Evolutionary conservation across 1,140 invertebrate genomes (phyloP), one percentile per base, ranked within the genome.

Genomic region (Megalopta genalis): DNA sequence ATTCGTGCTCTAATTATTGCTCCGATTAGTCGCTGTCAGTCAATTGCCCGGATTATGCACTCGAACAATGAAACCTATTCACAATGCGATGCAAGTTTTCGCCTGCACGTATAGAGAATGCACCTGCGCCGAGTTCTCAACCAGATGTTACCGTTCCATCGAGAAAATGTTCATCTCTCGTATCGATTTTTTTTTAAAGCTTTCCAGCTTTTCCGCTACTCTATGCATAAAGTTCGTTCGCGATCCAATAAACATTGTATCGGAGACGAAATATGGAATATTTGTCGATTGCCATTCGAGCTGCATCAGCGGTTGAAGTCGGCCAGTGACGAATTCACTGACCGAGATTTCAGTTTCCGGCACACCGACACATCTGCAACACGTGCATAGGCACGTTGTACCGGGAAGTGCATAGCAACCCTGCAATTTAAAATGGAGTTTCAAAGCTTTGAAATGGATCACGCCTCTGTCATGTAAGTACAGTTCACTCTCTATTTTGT

Each of bases 311-410:
- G 39, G 14, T 23, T 14, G 7, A 66, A 66, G 14, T 66, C 32
- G n/a, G 25, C 5, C 46, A 39, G 7, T 27, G 32, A 63, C 62
- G 32, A 57, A 69, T 57, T 57, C 52, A 49, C 32, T 37, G 67
- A 69, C 67, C 25, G 67, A 68, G 14, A 70, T 70, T 70, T 59
- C 32, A 73, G n/a, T 64, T 64, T n/a, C 10, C 39, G 1, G 16
- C 4, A 14, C 18, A 21, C 18, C 5, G 0, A 49, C 16, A 4
- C 14, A 12, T 16, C 1, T 21, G n/a, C n/a, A n/a, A 2, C 16
- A 5, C 16, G 49, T 52, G 7, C 5, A 25, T 25, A 16, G 14
- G 32, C 6, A 18, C 32, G n/a, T 7, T 2, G 16, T 16, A 37
- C 23, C 12, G 7, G 18, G 2, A 69, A 69, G 57, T 69, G 27